phyloP scores from a whole-genome alignment of 2,113 vertebrate genomes.

The Centropus unirufus region DNA sequence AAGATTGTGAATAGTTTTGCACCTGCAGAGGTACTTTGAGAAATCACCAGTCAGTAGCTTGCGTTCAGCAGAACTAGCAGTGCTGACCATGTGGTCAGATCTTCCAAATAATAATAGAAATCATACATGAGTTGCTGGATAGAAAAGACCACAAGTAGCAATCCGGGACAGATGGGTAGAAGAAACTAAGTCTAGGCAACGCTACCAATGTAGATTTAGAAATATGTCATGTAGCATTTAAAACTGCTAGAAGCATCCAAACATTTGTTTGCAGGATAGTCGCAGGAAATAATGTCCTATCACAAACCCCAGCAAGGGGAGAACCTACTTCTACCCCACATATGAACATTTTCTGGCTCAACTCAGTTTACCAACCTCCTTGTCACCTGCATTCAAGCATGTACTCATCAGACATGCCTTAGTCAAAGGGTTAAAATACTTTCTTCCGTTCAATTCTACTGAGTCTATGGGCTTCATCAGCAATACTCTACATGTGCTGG shows the following conservation, averaged over 20 bases:
- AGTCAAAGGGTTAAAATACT: background rate
- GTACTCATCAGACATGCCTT: rapidly evolving
- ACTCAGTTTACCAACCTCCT: rapidly evolving
- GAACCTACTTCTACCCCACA: background rate
- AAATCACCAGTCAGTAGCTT: background rate
- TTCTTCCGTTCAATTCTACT: background rate
- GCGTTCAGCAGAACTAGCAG: background rate
- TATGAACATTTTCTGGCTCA: background rate
- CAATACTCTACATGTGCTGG: background rate
- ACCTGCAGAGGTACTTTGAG: background rate
- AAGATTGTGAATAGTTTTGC: background rate
- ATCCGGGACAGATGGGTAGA: background rate
- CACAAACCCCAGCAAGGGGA: background rate
- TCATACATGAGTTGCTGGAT: background rate
- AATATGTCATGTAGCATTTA: rapidly evolving
- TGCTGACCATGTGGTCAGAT: background rate
- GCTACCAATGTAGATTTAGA: background rate
- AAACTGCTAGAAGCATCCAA: background rate
- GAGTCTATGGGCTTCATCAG: background rate
- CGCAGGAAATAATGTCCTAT: background rate
- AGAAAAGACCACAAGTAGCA: background rate
- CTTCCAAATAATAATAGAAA: background rate
- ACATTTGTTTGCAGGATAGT: background rate
- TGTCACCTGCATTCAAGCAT: background rate
- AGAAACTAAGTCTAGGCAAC: background rate